Percentiles rank a stretch among this genome's conserved stretches.
Conservation (phyloP, 2,888 invertebrate species). For the Palloptera scutellata region DNA sequence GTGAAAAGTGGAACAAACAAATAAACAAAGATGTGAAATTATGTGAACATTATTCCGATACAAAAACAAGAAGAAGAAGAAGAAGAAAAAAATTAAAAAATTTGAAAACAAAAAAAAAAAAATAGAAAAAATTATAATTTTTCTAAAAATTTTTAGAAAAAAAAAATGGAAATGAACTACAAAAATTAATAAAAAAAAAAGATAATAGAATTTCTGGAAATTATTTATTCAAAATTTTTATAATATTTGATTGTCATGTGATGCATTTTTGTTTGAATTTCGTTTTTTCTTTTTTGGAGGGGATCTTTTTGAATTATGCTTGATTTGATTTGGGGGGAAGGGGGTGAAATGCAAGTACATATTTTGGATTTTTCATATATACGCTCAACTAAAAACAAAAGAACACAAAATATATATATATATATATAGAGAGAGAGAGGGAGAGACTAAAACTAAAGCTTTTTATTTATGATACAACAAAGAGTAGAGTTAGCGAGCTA, state of each 20-base stretch:
- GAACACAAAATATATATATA: constrained; percentile 32
- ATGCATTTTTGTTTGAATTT: no score
- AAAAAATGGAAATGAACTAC: constrained; percentile 1
- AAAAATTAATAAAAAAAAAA: background rate
- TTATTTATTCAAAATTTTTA: no score
- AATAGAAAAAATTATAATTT: constrained; percentile 3
- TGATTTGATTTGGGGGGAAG: no score
- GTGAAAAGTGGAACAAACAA: constrained; percentile 62
- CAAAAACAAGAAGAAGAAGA: constrained; percentile 38
- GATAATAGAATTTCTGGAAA: no score
- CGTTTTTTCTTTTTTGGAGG: no score
- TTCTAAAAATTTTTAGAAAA: constrained; percentile 28
- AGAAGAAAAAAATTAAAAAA: constrained; percentile 36
- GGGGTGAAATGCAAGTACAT: no score
- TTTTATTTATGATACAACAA: constrained; percentile 14
- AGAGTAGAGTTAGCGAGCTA: background rate
- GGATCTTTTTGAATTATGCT: no score
- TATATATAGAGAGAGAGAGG: no score
- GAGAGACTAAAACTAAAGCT: constrained; percentile 34
- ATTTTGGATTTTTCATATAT: no score
- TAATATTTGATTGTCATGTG: no score
- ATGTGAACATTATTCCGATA: constrained; percentile 52
- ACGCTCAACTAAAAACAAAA: constrained; percentile 29
- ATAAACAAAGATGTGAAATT: constrained; percentile 61
- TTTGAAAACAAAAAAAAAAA: constrained; percentile 23